These are phyloP conservation scores for Arion vulgaris DNA, from an alignment of 1,140 invertebrate genomes.

Conservation along the genomic window DNA sequence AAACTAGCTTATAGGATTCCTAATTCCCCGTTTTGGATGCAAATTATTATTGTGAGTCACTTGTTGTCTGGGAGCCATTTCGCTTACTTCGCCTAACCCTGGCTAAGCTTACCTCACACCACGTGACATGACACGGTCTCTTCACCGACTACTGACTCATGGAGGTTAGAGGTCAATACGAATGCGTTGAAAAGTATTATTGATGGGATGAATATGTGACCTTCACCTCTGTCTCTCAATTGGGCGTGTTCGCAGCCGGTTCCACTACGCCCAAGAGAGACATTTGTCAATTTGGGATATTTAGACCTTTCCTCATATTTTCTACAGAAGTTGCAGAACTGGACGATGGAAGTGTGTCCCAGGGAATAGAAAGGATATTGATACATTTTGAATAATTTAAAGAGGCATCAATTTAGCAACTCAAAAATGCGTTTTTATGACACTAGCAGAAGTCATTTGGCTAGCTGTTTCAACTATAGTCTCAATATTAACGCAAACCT, in stretches of 20 bases:
- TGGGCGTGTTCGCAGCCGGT: not conserved
- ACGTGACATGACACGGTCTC: not conserved
- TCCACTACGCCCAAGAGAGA: not conserved
- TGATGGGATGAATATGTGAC: slow-evolving; percentile 6
- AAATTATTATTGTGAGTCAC: not conserved
- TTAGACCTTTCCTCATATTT: not conserved
- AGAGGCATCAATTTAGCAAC: not conserved
- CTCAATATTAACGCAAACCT: too few relatives aligned
- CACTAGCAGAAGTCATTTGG: not conserved
- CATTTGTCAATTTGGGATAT: not conserved
- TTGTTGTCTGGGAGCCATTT: not conserved
- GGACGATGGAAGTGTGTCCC: not conserved
- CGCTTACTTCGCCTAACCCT: not conserved
- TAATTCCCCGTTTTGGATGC: not conserved
- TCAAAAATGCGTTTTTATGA: not conserved
- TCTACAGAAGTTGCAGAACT: not conserved
- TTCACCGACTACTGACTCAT: not conserved
- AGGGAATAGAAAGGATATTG: not conserved
- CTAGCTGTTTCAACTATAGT: too few relatives aligned
- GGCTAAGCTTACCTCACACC: not conserved
- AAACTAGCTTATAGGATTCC: not conserved
- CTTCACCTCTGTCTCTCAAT: not conserved
- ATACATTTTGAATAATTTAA: slow-evolving; percentile 5
- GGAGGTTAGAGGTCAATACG: not conserved
- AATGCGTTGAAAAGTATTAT: slow-evolving; percentile 1